A percentile compares a stretch with the other conserved stretches of the same genome.
Evolutionary conservation across 2,797 vertebrate genomes (phyloP).

Genomic region (Enteromius radiatus): DNA sequence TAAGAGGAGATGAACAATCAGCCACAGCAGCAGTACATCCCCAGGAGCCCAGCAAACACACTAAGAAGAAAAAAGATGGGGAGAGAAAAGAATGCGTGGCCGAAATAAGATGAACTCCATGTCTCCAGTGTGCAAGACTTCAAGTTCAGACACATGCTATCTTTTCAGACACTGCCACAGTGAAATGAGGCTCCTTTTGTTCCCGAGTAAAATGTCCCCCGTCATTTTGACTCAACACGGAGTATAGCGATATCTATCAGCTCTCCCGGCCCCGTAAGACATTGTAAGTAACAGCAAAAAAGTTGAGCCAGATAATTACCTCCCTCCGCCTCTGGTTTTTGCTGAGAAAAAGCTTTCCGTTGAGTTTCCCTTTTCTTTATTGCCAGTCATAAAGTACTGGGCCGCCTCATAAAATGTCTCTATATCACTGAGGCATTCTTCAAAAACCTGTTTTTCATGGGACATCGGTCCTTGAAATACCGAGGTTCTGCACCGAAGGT

Average conservation of each 20-base stretch:
- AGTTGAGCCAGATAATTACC: conserved; percentile 75
- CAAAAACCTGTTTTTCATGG: conserved; percentile 66
- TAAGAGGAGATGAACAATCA: conserved; percentile 58
- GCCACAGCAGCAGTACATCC: neutral
- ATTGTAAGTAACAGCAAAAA: conserved; percentile 67
- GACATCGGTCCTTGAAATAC: conserved; percentile 66
- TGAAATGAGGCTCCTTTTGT: conserved; percentile 70
- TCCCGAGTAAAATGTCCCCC: conserved; percentile 65
- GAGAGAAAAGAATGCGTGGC: conserved; percentile 63
- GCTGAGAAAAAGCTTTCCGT: conserved; percentile 72
- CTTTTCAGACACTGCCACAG: conserved; percentile 64
- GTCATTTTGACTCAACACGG: conserved; percentile 69
- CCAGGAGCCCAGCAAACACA: conserved; percentile 63
- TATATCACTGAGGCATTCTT: conserved; percentile 66
- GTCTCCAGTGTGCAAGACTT: conserved; percentile 66
- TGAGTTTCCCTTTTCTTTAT: conserved; percentile 67
- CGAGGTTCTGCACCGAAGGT: conserved; percentile 61
- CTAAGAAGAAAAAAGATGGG: conserved; percentile 60
- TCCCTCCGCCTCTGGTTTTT: conserved; percentile 67
- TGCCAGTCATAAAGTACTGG: conserved; percentile 68
- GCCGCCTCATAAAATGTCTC: conserved; percentile 70
- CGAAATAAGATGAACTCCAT: conserved; percentile 75
- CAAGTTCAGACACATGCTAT: conserved; percentile 63
- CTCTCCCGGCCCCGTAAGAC: conserved; percentile 52
- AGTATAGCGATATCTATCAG: conserved; percentile 71